A percentile compares a stretch with the other conserved stretches of the same genome.
Evolutionary conservation across 2,797 vertebrate species (phyloP).

Genomic region (Neosalanx taihuensis): DNA sequence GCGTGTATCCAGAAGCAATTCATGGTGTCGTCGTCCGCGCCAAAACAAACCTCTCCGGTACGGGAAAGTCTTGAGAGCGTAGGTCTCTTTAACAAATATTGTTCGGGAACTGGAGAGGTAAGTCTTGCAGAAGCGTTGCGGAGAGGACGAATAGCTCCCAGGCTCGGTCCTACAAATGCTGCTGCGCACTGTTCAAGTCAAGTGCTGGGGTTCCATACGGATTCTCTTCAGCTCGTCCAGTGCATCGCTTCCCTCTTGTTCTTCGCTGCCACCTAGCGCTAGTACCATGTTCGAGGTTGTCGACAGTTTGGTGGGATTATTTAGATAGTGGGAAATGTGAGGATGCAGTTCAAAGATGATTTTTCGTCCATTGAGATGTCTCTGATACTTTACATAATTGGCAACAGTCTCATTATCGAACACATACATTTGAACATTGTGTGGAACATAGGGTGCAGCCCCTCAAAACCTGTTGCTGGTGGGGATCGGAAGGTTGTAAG

Average conservation of each 20-base stretch:
- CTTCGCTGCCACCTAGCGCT: conserved; percentile 16
- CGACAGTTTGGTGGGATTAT: conserved; percentile 34
- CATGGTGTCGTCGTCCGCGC: conserved; percentile 39
- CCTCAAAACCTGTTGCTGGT: too few relatives aligned
- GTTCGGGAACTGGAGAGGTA: not conserved
- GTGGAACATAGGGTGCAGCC: too few relatives aligned
- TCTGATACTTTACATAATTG: not conserved
- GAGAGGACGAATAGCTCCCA: conserved; percentile 17
- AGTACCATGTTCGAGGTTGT: not conserved
- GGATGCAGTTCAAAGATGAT: not conserved
- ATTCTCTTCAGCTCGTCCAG: conserved; percentile 10
- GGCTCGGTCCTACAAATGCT: conserved; percentile 22
- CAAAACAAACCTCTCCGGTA: conserved; percentile 5
- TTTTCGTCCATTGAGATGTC: not conserved
- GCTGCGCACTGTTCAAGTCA: conserved; percentile 18
- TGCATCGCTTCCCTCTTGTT: conserved; percentile 2
- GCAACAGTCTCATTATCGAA: too few relatives aligned
- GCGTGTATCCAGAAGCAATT: conserved; percentile 51
- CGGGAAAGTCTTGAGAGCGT: conserved; percentile 3
- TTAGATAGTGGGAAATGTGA: not conserved
- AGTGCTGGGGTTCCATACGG: conserved; percentile 6
- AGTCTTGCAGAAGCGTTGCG: conserved; percentile 8
- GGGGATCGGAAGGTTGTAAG: too few relatives aligned
- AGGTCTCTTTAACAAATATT: not conserved
- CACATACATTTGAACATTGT: too few relatives aligned